These are phyloP conservation scores for Tachuris rubrigastra DNA, from an alignment of 2,113 vertebrate species.

Conservation along the genomic window DNA sequence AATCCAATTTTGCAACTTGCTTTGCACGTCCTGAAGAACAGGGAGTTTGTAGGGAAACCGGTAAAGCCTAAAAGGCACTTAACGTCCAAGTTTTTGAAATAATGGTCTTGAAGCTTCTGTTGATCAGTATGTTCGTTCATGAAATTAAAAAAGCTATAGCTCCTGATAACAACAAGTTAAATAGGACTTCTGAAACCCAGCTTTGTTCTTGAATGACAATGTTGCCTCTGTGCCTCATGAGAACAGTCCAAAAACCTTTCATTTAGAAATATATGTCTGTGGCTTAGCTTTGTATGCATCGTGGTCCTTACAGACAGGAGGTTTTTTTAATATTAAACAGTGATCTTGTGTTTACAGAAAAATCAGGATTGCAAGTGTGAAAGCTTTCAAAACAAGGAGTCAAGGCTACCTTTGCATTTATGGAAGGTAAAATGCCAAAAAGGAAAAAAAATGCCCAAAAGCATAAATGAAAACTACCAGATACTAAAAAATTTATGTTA, in stretches of 20 bases:
- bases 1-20: neutral
- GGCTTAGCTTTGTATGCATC: neutral
- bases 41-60: neutral
- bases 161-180: neutral
- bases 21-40: neutral
- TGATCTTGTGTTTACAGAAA: neutral
- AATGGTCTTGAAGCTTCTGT: neutral
- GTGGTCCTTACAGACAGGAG: neutral
- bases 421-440: neutral
- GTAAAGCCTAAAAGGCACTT: neutral
- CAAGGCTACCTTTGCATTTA: neutral
- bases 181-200: neutral
- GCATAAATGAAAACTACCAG: neutral
- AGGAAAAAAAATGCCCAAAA: neutral
- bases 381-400: neutral
- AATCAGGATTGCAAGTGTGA: neutral
- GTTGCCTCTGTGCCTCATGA: neutral
- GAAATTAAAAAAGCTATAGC: neutral
- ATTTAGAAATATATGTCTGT: neutral
- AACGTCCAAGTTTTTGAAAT: neutral
- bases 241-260: neutral
- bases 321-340: neutral
- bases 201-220: neutral
- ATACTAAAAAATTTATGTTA: neutral
- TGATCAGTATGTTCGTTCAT: neutral